Conservation (phyloP, 2,888 invertebrate genomes). For the Poecilus cupreus region DNA sequence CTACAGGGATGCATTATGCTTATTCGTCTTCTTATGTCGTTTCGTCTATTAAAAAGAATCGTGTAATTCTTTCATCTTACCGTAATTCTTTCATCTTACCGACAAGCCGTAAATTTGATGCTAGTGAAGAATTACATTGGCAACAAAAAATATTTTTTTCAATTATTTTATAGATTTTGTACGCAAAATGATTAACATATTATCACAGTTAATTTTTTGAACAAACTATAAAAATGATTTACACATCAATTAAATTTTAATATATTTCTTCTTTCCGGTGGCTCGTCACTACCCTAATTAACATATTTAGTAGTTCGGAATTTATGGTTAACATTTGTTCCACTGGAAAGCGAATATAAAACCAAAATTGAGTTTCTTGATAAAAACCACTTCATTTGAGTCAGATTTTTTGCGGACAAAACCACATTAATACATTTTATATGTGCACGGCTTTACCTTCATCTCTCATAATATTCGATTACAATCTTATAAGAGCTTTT, state of each 20-base stretch:
- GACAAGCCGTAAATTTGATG: not conserved
- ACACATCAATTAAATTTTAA: slow-evolving; percentile 40
- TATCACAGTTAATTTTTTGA: slow-evolving; percentile 1
- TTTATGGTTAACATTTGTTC: slow-evolving; percentile 33
- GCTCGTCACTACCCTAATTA: slow-evolving; percentile 38
- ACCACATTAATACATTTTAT: no score
- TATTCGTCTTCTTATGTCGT: no score
- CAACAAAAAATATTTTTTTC: no score
- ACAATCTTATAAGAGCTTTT: no score
- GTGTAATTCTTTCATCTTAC: not conserved
- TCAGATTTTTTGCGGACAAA: not conserved
- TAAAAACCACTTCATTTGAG: not conserved
- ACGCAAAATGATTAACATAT: no score
- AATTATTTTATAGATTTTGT: not conserved
- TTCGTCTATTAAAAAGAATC: not conserved
- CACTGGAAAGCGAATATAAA: slow-evolving; percentile 13
- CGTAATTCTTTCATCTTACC: no score
- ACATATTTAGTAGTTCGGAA: slow-evolving; percentile 24
- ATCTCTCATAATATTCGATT: no score
- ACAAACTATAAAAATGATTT: slow-evolving; percentile 38
- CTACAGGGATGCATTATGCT: not conserved
- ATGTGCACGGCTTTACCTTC: no score
- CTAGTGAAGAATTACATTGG: not conserved
- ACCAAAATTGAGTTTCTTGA: not conserved
- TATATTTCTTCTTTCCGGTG: slow-evolving; percentile 35